Conservation (phyloP, 2,113 vertebrate genomes). For the Catharus bicknelli region DNA sequence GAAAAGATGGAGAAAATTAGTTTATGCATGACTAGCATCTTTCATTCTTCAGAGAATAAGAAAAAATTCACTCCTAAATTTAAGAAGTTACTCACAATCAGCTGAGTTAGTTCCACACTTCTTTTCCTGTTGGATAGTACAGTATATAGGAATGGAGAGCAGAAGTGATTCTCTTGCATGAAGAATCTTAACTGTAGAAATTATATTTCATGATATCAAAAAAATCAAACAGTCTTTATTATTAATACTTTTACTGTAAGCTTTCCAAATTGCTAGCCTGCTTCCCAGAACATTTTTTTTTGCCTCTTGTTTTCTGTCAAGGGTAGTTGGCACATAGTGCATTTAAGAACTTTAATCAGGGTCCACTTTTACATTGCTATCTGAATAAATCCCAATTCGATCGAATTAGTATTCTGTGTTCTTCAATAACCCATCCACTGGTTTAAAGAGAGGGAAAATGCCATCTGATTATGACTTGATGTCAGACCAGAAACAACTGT, state of each 20-base stretch:
- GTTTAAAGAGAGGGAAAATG: neutral
- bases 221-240: neutral
- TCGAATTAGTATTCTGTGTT: neutral
- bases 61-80: neutral
- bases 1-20: neutral
- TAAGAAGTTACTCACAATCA: neutral
- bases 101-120: neutral
- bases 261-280: neutral
- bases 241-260: neutral
- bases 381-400: neutral
- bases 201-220: neutral
- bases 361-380: neutral
- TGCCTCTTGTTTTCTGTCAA: neutral
- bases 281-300: neutral
- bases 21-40: neutral
- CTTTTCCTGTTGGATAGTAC: neutral
- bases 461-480: neutral
- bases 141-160: neutral
- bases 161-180: neutral
- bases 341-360: neutral
- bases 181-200: neutral
- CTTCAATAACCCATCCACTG: neutral
- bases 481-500: neutral
- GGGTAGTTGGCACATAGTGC: neutral
- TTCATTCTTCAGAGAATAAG: neutral